Percentiles rank a stretch among this genome's conserved stretches.
These are phyloP conservation scores for Alosa alosa DNA, from an alignment of 2,113 vertebrate species.

Conservation along the genomic window DNA sequence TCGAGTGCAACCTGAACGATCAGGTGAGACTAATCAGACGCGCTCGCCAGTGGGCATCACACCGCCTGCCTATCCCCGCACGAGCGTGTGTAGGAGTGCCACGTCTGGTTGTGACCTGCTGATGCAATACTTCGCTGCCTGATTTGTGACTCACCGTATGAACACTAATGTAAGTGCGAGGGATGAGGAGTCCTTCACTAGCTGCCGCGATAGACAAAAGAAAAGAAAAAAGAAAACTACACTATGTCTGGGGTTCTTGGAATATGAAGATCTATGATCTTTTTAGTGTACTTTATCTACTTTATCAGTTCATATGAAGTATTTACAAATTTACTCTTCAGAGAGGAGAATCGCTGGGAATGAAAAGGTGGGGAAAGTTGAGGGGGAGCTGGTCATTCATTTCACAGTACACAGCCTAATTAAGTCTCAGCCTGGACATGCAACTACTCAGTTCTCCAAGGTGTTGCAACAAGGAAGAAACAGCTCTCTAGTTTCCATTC, in stretches of 20 bases:
- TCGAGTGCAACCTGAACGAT: not conserved
- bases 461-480: too few species aligned
- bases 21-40: not conserved
- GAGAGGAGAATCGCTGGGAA: not conserved
- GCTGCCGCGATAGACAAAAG: not conserved
- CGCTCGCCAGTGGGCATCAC: not conserved
- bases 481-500: too few species aligned
- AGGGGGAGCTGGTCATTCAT: not conserved
- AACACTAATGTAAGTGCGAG: not conserved
- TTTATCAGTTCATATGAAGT: not conserved
- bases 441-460: not conserved
- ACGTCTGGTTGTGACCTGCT: not conserved
- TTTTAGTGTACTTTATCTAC: not conserved
- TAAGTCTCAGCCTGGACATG: not conserved
- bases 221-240: too few species aligned
- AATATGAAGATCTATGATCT: not conserved
- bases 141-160: not conserved
- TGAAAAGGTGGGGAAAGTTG: not conserved
- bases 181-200: not conserved
- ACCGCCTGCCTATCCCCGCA: too few species aligned
- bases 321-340: not conserved
- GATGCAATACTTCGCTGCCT: not conserved
- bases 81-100: too few species aligned
- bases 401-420: not conserved
- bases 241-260: not conserved